These are phyloP conservation scores for Dromiciops gliroides DNA, from an alignment of 2,113 vertebrate species.

Conservation along the genomic window DNA sequence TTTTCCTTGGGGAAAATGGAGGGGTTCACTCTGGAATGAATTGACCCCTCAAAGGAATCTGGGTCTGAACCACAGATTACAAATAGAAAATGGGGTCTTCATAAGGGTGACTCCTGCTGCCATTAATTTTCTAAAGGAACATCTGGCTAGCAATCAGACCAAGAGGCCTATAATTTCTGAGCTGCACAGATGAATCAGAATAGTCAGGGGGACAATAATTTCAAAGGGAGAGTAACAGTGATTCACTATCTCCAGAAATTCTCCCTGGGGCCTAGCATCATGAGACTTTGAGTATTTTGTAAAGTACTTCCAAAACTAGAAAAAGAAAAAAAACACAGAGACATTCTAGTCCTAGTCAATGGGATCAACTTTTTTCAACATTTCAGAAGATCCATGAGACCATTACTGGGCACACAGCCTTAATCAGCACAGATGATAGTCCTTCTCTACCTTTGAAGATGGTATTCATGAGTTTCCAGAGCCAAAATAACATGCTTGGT, in stretches of 20 bases:
- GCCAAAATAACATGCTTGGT: background rate
- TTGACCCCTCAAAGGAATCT: background rate
- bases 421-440: background rate
- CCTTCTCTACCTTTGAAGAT: background rate
- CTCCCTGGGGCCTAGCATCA: background rate
- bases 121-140: background rate
- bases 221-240: background rate
- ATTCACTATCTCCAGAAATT: background rate
- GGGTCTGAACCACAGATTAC: background rate
- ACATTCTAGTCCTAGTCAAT: background rate
- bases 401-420: background rate
- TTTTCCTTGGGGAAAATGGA: background rate
- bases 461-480: background rate
- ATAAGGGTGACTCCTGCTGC: background rate
- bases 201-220: background rate
- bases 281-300: background rate
- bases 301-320: background rate
- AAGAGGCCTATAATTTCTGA: background rate
- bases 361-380: background rate
- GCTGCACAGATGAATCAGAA: background rate
- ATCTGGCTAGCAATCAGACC: background rate
- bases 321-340: background rate
- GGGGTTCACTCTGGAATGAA: background rate
- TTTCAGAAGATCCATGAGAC: background rate
- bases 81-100: background rate